phyloP scores from a whole-genome alignment of 2,113 vertebrate species.

The Panthera leo region DNA sequence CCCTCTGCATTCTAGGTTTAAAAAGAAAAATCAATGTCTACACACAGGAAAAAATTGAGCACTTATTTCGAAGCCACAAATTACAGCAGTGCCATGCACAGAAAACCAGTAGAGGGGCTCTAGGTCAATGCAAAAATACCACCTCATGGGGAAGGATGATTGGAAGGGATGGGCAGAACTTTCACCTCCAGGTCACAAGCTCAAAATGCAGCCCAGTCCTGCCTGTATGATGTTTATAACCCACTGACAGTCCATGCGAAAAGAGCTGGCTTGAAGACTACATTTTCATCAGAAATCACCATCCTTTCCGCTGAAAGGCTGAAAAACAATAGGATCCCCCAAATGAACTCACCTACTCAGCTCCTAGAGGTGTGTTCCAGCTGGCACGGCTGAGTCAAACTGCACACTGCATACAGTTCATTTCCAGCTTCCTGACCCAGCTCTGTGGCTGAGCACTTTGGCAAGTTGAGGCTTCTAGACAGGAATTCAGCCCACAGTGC shows the following conservation, averaged over 20 bases:
- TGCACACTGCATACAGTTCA: neutral
- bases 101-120: conserved; percentile 1
- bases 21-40: conserved; percentile 63
- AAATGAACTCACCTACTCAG: conserved; percentile 54
- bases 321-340: conserved; percentile 37
- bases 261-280: neutral
- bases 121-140: conserved; percentile 49
- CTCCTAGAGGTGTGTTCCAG: conserved; percentile 1
- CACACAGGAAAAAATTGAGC: conserved; percentile 11
- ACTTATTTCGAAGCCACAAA: conserved; percentile 42
- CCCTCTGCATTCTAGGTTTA: conserved; percentile 25
- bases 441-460: neutral
- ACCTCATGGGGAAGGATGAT: neutral
- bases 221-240: neutral
- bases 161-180: neutral
- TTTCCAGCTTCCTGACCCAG: conserved; percentile 31
- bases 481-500: neutral
- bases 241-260: neutral
- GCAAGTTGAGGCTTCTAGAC: neutral
- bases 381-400: neutral
- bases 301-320: conserved; percentile 19
- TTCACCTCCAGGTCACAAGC: conserved; percentile 27
- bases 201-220: conserved; percentile 23
- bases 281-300: conserved; percentile 9
- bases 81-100: conserved; percentile 10